A percentile compares a stretch with the other conserved stretches of the same genome.
phyloP scores from a whole-genome alignment of 2,888 invertebrate species.

The Agrilus cyanescens region DNA sequence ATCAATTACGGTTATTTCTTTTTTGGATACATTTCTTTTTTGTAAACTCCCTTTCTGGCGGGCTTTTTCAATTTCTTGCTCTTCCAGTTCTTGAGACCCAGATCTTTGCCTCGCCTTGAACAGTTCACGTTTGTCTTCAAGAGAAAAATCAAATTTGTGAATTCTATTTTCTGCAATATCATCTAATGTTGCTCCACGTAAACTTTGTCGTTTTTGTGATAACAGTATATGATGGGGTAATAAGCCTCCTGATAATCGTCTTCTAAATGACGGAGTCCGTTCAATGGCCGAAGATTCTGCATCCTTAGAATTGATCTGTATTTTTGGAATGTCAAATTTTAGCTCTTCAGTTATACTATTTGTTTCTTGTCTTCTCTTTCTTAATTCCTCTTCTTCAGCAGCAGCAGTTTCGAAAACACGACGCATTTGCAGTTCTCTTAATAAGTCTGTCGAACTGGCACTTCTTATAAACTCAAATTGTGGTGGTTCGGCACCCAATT shows the following conservation, averaged over 20 bases:
- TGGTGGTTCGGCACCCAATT: constrained; percentile 53
- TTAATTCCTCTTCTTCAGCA: constrained; percentile 53
- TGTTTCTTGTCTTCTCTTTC: constrained; percentile 19
- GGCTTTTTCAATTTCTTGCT: constrained; percentile 27
- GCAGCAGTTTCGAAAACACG: constrained; percentile 68
- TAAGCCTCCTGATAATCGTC: constrained; percentile 39
- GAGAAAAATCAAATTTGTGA: constrained; percentile 18
- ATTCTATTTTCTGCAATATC: constrained; percentile 24
- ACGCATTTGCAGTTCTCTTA: constrained; percentile 73
- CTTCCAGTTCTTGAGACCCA: constrained; percentile 31
- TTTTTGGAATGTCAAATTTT: constrained; percentile 29
- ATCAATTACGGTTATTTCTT: constrained; percentile 30
- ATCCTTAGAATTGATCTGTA: constrained; percentile 41
- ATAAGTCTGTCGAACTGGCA: constrained; percentile 70
- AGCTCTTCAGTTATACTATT: constrained; percentile 1
- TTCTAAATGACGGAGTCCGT: constrained; percentile 34
- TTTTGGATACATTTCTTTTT: constrained; percentile 29
- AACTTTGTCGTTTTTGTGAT: constrained; percentile 29
- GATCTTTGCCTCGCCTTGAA: constrained; percentile 26
- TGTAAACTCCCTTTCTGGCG: constrained; percentile 34
- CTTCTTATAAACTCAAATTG: constrained; percentile 48
- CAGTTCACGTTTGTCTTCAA: constrained; percentile 21
- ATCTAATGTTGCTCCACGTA: constrained; percentile 25
- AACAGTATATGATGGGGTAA: constrained; percentile 30
- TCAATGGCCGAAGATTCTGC: constrained; percentile 37